A percentile compares a stretch with the other conserved stretches of the same genome.
phyloP scores from a whole-genome alignment of 2,113 vertebrate genomes.

The Calyptommatus sinebrachiatus region DNA sequence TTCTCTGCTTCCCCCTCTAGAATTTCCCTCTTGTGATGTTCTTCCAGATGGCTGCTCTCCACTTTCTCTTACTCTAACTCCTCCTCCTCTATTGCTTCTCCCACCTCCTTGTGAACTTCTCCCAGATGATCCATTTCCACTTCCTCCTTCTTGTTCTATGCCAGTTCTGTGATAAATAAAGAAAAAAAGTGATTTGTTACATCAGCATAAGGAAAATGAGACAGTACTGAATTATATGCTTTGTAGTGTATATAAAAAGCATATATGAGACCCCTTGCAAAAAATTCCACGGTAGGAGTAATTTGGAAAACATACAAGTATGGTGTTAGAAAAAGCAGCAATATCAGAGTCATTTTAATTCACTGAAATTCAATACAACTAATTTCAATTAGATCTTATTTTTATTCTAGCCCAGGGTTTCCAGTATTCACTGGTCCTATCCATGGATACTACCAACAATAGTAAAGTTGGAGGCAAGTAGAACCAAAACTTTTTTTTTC shows the following conservation, averaged over 20 bases:
- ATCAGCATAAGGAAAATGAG: background rate
- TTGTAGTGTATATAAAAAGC: no score
- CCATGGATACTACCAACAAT: background rate
- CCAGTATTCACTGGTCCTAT: background rate
- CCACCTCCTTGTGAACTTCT: conserved; percentile 21
- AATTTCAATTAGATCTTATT: background rate
- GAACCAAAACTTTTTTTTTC: no score
- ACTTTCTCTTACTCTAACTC: background rate
- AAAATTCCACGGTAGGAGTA: no score
- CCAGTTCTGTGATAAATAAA: conserved; percentile 29
- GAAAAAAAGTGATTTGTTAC: background rate
- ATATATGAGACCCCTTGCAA: no score
- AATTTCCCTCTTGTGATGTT: conserved; percentile 20
- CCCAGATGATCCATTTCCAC: conserved; percentile 33
- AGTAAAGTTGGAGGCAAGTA: background rate
- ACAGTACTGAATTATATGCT: background rate
- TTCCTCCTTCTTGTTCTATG: conserved; percentile 41
- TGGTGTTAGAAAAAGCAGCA: no score
- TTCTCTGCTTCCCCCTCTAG: background rate
- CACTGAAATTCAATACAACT: background rate
- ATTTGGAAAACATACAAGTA: no score
- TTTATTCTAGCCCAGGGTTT: background rate
- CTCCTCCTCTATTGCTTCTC: conserved; percentile 12
- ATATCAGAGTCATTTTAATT: background rate
- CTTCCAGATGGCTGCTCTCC: conserved; percentile 33